Base-by-base conservation (phyloP, 2,113 vertebrate species). In the Indicator indicator region DNA sequence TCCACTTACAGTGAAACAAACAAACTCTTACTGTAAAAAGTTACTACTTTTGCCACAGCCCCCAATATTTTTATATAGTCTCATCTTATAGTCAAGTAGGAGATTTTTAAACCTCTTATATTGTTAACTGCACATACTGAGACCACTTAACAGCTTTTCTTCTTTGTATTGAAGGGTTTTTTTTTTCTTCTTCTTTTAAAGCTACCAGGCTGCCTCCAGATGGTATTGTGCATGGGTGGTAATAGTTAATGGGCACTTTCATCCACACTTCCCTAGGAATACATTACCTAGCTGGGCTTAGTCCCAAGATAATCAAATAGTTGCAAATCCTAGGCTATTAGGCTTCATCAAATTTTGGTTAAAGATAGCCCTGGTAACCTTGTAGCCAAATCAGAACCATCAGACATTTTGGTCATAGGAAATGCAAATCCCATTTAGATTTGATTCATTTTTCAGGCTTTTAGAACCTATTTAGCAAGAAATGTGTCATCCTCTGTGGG, bases 361-460 rank as follows among this genome's bases (percentile, higher is more conserved):
- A n/a, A 75, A 76, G 32, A 79, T 90, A 73, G 19, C 12, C 42
- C 44, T 69, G 40, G 59, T 77, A 46, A 59, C 38, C 10, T 3
- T 33, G 9, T 58, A 64, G 27, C 38, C 30, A 70, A 89, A 44
- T 59, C 42, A 84, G 85, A 95, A 44, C 59, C 33, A 33, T 90
- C 36, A 89, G 65, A 69, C 3, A 42, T 70, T 81, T 73, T 68
- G 54, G 60, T 82, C 18, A 3, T 82, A 62, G 84, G 58, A 89
- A 83, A 91, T 42, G 15, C 23, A 92, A 86, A 80, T 78, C 75
- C 46, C 7, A 26, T 69, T 84, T 74, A 59, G 38, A 77, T 67
- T 76, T 90, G 38, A 81, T 82, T 91, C 26, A 56, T 85, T 95
- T 94, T 78, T 79, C 75, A 80, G 46, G 64, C 17, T 81, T 90